These are phyloP conservation scores for Drosophila affinis DNA, from an alignment of 2,888 invertebrate species.

Conservation along the genomic window DNA sequence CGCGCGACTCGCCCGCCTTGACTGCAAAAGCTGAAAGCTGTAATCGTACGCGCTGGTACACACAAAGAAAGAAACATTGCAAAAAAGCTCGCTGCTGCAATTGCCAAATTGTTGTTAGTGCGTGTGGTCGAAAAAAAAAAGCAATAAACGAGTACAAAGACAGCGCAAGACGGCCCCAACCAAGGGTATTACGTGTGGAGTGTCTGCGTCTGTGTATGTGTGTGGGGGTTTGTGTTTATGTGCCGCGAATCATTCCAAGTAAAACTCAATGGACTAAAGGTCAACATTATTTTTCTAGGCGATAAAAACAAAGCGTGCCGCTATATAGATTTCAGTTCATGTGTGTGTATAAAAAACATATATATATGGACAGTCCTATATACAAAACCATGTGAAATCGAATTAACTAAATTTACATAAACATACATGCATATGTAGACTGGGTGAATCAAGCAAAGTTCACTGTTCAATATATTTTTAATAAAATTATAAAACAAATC, in stretches of 20 bases:
- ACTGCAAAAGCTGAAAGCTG: constrained; percentile 16
- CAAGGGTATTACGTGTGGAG: constrained; percentile 26
- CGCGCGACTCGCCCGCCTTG: constrained; percentile 33
- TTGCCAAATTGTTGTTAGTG: constrained; percentile 5
- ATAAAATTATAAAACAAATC: constrained; percentile 19
- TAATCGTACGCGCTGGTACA: constrained; percentile 7
- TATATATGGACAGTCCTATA: constrained; percentile 10
- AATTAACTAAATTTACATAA: constrained; percentile 24
- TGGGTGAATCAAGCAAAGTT: constrained; percentile 13
- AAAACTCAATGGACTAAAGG: constrained; percentile 61
- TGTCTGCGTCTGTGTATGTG: constrained; percentile 1
- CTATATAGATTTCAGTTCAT: constrained; percentile 12
- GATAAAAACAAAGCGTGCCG: constrained; percentile 61
- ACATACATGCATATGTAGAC: background rate
- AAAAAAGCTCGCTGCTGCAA: constrained; percentile 9
- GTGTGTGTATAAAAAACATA: constrained; percentile 1
- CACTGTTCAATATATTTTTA: constrained; percentile 10
- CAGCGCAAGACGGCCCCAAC: constrained; percentile 8
- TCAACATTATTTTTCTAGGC: constrained; percentile 58
- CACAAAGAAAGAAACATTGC: constrained; percentile 2
- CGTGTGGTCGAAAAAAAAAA: background rate
- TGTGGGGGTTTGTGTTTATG: background rate
- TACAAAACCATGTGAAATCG: constrained; percentile 17
- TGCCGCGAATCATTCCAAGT: constrained; percentile 30
- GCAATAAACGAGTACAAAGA: background rate